These are phyloP conservation scores for Emydura subglobosa DNA, from an alignment of 2,113 vertebrate genomes.

Conservation along the genomic window DNA sequence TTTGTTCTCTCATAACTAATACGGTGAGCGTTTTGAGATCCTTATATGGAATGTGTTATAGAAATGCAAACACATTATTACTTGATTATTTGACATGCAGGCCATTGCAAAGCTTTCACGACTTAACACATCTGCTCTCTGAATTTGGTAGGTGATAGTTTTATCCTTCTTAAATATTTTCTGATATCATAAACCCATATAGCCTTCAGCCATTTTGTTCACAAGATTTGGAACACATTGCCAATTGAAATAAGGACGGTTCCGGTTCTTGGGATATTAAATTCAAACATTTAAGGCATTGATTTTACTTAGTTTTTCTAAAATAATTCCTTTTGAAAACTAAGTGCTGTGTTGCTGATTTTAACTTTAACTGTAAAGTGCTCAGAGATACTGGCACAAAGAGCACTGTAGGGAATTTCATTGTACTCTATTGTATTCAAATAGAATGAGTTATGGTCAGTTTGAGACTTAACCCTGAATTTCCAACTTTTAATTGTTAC, in stretches of 20 bases:
- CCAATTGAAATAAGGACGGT: constrained; percentile 62
- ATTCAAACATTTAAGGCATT: constrained; percentile 67
- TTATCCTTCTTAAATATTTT: constrained; percentile 66
- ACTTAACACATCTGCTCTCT: constrained; percentile 42
- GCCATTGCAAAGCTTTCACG: constrained; percentile 13
- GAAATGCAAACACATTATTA: constrained; percentile 55
- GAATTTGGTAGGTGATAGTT: constrained; percentile 64
- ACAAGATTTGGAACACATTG: constrained; percentile 46
- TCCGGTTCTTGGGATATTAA: constrained; percentile 42
- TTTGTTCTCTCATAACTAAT: constrained; percentile 37
- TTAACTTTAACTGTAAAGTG: constrained; percentile 71
- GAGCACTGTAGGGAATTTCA: constrained; percentile 42
- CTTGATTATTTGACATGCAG: constrained; percentile 33
- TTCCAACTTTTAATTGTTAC: constrained; percentile 64
- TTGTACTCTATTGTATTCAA: constrained; percentile 60
- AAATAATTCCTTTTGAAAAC: constrained; percentile 73
- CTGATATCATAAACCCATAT: constrained; percentile 66
- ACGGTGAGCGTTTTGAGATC: neutral
- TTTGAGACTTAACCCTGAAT: constrained; percentile 45
- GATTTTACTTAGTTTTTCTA: constrained; percentile 74
- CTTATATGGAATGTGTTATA: constrained; percentile 30
- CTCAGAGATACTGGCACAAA: constrained; percentile 70
- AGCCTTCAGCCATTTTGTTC: constrained; percentile 69
- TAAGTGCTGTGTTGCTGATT: constrained; percentile 68
- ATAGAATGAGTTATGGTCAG: constrained; percentile 51